Evolutionary conservation across 2,797 vertebrate species (phyloP), one percentile per base, ranked within the genome.

Genomic region (Hydrophis major): DNA sequence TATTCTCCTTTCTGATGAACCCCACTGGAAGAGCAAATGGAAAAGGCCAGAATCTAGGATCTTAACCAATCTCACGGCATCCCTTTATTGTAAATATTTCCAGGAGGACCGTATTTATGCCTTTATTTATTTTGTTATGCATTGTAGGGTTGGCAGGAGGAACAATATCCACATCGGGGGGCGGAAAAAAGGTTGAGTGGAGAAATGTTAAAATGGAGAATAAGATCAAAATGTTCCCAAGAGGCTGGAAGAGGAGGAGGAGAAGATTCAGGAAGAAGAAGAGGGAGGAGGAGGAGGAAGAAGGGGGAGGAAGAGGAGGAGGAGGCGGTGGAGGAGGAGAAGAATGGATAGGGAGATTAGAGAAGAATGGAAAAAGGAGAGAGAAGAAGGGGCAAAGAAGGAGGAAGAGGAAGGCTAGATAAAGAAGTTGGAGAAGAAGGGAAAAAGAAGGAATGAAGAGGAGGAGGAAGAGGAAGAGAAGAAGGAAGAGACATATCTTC

Each of bases 131-230:
- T 94, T 96, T 93, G 94, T 28, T 92, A 94, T 88, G n/a, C 1
- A 87, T 28, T 91, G 86, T 89, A 94, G 92, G 61, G 83, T 88
- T 94, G 96, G 94, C 53, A 3, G 18, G 89, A 92, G 95, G 95
- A 95, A 27, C 59, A 92, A 42, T 53, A 7, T 93, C 92, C 92
- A 86, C 92, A 94, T 90, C 93, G 1, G 7, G 7, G 7, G 50
- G 7, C 1, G 50, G 94, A 93, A 93, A 60, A 60, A 96, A 94
- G 6, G 37, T 91, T 93, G 91, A 88, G 50, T 0, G n/a, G 86
- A 32, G n/a, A 57, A 57, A 20, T 89, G 97, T 95, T 96, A 95
- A 78, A 18, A 42, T 78, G 18, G 37, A 78, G 96, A 93, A 95
- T 42, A 93, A 42, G 94, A 60, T 93, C 94, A 42, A 94, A 87